Percentiles rank a stretch among this genome's conserved stretches.
Evolutionary conservation across 1,140 invertebrate species (phyloP).

Genomic region (Homalodisca vitripennis): DNA sequence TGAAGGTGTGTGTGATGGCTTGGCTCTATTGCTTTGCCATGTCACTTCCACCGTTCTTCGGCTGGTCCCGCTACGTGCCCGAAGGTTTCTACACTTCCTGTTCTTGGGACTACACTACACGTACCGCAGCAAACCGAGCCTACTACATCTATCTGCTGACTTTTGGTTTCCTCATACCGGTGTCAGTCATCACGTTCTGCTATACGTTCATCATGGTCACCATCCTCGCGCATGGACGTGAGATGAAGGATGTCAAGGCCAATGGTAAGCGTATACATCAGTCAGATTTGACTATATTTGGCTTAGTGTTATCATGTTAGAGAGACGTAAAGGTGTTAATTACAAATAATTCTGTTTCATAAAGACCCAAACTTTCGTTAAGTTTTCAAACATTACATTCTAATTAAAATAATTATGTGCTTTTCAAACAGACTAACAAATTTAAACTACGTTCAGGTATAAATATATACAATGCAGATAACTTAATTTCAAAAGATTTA

Average conservation of each 20-base stretch:
- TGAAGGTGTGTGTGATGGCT: conserved; percentile 48
- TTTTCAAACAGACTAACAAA: too few species aligned
- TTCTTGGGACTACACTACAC: conserved; percentile 57
- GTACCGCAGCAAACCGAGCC: conserved; percentile 46
- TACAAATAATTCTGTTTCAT: too few species aligned
- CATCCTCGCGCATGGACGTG: conserved; percentile 48
- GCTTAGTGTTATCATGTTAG: too few species aligned
- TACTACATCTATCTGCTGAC: conserved; percentile 54
- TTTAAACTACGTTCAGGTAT: too few species aligned
- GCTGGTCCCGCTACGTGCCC: conserved; percentile 54
- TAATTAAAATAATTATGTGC: too few species aligned
- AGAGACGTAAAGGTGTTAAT: too few species aligned
- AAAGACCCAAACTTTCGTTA: too few species aligned
- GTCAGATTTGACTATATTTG: too few species aligned
- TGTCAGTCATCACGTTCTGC: conserved; percentile 50
- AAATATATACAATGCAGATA: too few species aligned
- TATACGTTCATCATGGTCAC: conserved; percentile 51
- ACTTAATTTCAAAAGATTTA: too few species aligned
- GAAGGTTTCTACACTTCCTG: conserved; percentile 57
- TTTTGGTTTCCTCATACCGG: conserved; percentile 53
- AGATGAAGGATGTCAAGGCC: conserved; percentile 47
- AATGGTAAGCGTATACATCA: conserved; percentile 30
- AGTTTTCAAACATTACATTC: too few species aligned
- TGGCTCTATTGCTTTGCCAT: conserved; percentile 54
- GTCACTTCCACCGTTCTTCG: conserved; percentile 54